These are phyloP conservation scores for Hirundo rustica DNA, from an alignment of 2,797 vertebrate genomes.

Conservation along the genomic window DNA sequence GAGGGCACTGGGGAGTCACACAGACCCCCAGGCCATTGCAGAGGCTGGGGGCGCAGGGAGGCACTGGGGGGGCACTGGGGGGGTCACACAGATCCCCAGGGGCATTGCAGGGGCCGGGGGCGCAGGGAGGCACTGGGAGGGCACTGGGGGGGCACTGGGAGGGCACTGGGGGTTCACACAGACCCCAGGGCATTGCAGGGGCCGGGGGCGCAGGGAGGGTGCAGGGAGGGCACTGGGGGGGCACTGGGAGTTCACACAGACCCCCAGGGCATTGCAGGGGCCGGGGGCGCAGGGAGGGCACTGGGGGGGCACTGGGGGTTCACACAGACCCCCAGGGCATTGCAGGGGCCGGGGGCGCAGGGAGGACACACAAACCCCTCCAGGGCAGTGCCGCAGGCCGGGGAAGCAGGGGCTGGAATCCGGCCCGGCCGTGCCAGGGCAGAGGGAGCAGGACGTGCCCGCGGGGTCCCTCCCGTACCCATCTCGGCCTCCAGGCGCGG, in stretches of 20 bases:
- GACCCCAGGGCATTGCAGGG: background rate
- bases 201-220: no score
- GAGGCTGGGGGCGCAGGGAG: no score
- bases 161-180: background rate
- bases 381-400: background rate
- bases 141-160: background rate
- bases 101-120: background rate
- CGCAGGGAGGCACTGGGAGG: background rate
- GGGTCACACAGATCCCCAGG: background rate
- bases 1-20: no score
- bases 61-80: background rate
- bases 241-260: background rate
- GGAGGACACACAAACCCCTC: background rate
- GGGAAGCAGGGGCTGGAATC: background rate
- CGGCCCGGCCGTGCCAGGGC: background rate
- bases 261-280: no score
- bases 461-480: conserved; percentile 15
- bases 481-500: conserved; percentile 61
- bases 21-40: no score
- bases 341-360: background rate
- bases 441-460: accelerated
- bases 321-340: background rate
- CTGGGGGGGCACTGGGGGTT: no score
- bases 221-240: no score
- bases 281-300: no score